Conservation (phyloP, 1,140 invertebrate genomes). For the Lepidurus apus region DNA sequence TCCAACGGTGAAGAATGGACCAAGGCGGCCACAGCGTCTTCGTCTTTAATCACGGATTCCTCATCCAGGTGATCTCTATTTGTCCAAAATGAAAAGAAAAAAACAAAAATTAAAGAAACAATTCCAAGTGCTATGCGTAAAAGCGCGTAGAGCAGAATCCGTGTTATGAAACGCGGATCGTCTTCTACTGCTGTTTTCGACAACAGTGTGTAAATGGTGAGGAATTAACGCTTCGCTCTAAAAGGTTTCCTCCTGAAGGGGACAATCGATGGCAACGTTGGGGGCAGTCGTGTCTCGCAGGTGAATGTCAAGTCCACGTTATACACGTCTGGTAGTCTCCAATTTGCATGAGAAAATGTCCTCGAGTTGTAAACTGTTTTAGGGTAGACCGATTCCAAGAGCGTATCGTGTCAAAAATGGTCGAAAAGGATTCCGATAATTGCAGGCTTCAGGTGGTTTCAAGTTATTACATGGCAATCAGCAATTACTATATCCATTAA, state of each 20-base stretch:
- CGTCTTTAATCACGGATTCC: background rate
- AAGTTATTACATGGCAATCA: background rate
- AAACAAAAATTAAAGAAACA: background rate
- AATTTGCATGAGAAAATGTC: conserved; percentile 15
- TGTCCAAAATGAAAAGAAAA: background rate
- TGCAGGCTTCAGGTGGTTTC: background rate
- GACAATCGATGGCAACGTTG: background rate
- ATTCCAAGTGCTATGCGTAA: too few relatives aligned
- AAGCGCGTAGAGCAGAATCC: too few relatives aligned
- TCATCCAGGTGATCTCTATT: background rate
- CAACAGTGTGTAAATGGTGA: background rate
- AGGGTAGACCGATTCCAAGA: background rate
- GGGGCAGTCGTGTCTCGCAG: background rate
- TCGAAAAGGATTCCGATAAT: background rate
- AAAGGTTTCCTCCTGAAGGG: background rate
- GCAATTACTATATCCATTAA: background rate
- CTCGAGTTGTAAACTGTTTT: background rate
- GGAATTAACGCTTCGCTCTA: background rate
- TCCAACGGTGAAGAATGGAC: background rate
- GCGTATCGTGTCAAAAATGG: background rate
- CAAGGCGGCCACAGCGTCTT: background rate
- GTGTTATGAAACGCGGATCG: background rate
- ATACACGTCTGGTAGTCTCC: background rate
- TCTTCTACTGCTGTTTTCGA: background rate
- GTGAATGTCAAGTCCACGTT: conserved; percentile 1